Evolutionary conservation across 2,888 invertebrate species (phyloP).

Genomic region (Chouioia cunea): DNA sequence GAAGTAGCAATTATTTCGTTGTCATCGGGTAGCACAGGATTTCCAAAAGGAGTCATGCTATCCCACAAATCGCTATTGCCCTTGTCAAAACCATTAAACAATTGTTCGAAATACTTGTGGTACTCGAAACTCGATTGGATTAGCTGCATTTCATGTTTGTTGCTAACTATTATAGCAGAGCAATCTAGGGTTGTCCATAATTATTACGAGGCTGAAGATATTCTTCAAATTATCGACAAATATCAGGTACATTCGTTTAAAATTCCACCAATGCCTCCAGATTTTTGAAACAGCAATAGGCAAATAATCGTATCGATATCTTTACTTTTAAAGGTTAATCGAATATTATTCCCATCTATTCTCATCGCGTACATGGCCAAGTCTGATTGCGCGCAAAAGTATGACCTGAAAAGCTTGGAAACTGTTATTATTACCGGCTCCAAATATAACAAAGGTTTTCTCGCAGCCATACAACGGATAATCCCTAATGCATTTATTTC

Average conservation of each 20-base stretch:
- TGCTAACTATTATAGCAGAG: conserved; percentile 40
- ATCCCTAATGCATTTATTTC: not conserved
- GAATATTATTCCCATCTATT: not conserved
- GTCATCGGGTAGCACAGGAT: conserved; percentile 55
- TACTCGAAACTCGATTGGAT: conserved; percentile 52
- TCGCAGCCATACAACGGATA: not conserved
- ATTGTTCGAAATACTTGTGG: no score
- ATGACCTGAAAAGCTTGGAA: conserved; percentile 5
- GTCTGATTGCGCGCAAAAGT: not conserved
- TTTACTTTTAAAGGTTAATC: conserved; percentile 6
- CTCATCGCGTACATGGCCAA: not conserved
- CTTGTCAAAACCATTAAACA: no score
- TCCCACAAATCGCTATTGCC: no score
- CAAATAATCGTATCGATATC: not conserved
- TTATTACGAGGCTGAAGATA: conserved; percentile 51
- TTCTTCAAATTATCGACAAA: conserved; percentile 56
- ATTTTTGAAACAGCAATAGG: not conserved
- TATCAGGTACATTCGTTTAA: conserved; percentile 54
- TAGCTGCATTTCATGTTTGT: conserved; percentile 39
- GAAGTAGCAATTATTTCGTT: conserved; percentile 51
- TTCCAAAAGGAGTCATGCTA: conserved; percentile 54
- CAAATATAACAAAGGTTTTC: not conserved
- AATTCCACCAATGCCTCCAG: no score
- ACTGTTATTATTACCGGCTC: not conserved
- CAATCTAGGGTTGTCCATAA: conserved; percentile 48